Evolutionary conservation across 2,113 vertebrate species (phyloP).

Genomic region (Carassius gibelio): DNA sequence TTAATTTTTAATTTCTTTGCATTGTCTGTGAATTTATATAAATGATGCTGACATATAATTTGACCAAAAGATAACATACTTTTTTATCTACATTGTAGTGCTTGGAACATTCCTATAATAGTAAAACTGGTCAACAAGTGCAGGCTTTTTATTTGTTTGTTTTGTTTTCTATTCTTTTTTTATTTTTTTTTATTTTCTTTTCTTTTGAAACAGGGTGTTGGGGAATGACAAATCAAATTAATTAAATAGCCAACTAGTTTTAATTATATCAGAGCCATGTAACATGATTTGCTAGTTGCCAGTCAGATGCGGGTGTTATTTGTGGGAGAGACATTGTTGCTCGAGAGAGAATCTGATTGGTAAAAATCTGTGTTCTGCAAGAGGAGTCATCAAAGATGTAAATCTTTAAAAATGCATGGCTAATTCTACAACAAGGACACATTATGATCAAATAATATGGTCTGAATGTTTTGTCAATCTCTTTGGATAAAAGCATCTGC

Average conservation of each 20-base stretch:
- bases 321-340: neutral
- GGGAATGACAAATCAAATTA: neutral
- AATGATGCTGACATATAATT: neutral
- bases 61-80: no score
- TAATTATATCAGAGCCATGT: neutral
- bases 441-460: neutral
- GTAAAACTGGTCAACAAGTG: neutral
- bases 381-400: neutral
- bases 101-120: neutral
- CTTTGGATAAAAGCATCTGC: neutral
- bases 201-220: neutral
- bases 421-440: neutral
- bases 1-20: neutral
- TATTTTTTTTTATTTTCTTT: no score
- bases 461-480: neutral
- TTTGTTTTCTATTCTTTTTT: no score
- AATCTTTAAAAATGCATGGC: no score
- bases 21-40: neutral
- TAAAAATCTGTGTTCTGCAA: neutral
- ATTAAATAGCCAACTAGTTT: neutral
- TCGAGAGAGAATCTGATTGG: neutral
- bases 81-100: no score
- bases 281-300: neutral
- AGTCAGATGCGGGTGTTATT: neutral
- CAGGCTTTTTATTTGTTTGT: neutral